Evolutionary conservation across 23 tunicate species (phyloP).

Genomic region (Ciona savignyi): DNA sequence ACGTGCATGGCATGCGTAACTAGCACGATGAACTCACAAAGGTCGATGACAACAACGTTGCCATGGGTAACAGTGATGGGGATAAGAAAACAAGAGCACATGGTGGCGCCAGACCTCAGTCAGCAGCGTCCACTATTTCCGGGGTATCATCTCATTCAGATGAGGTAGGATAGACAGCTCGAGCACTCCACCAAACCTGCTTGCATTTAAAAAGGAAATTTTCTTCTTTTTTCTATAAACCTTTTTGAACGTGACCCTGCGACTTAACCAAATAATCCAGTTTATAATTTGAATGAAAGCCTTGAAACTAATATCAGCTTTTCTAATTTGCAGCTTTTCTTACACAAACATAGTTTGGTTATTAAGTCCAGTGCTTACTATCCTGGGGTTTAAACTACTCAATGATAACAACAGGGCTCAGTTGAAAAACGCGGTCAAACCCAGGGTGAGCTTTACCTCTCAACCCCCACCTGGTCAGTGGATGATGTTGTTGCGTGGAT

Average conservation of each 20-base stretch:
- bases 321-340: too few relatives aligned
- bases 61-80: background rate
- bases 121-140: slow-evolving; percentile 50
- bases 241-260: too few relatives aligned
- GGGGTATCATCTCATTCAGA: slow-evolving; percentile 18
- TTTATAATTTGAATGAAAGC: too few relatives aligned
- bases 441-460: slow-evolving; percentile 7
- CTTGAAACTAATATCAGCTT: too few relatives aligned
- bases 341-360: too few relatives aligned
- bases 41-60: background rate
- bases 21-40: background rate
- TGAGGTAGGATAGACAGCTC: background rate
- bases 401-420: too few relatives aligned
- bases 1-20: background rate
- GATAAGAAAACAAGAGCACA: background rate
- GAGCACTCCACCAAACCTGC: too few relatives aligned
- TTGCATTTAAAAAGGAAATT: too few relatives aligned
- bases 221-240: too few relatives aligned
- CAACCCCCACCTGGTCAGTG: slow-evolving; percentile 58
- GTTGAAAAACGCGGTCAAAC: background rate
- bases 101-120: slow-evolving; percentile 32
- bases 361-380: too few relatives aligned
- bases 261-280: too few relatives aligned
- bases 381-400: too few relatives aligned
- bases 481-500: slow-evolving; percentile 66